Base-by-base conservation (phyloP, 1,140 invertebrate species). In the Nasonia vitripennis region DNA sequence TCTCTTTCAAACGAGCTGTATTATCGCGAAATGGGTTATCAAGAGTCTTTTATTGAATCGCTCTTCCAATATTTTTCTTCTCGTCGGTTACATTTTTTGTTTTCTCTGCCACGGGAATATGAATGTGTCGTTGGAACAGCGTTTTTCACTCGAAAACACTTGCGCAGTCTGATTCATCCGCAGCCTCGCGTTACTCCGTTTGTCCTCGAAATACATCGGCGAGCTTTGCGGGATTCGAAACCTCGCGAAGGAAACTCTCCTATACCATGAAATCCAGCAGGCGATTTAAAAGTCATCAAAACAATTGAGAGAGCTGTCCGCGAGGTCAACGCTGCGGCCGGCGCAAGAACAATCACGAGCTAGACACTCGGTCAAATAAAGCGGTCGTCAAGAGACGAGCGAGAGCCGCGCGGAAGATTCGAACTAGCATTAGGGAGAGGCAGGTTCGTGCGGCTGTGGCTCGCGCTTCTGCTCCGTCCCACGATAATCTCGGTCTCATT, bases 401-500 rank as follows among this genome's bases (percentile, higher is more conserved):
- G 34, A 34, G 34, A 34, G 34, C 34, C 9, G 68, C n/a, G 27
- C 23, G n/a, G 11, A 17, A 74, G 71, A 41, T 75, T 41, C 37
- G 73, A 45, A n/a, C 37, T 75, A 41, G 31, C 1, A 45, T 41
- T 45, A 45, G 73, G 73, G 73, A 27, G 37, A n/a, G 7, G 10
- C 70, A n/a, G 45, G 11, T 75, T 45, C 27, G 71, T 41, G 14
- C 10, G 68, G 68, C 68, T 27, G 31, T 12, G 14, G 51, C 6
- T 10, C 62, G 20, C 23, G 31, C 62, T 85, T 62, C 78, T 86
- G 80, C 87, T 86, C 86, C 83, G 87, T 90, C 90, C 87, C 89
- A 90, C 89, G 88, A 90, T 90, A 89, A 90, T 90, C 88, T 88
- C 84, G 27, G 81, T 84, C 87, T 88, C 87, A 87, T 88, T 89